A percentile compares a stretch with the other conserved stretches of the same genome.
Conservation (phyloP, 2,113 vertebrate genomes). For the Toxostoma redivivum region DNA sequence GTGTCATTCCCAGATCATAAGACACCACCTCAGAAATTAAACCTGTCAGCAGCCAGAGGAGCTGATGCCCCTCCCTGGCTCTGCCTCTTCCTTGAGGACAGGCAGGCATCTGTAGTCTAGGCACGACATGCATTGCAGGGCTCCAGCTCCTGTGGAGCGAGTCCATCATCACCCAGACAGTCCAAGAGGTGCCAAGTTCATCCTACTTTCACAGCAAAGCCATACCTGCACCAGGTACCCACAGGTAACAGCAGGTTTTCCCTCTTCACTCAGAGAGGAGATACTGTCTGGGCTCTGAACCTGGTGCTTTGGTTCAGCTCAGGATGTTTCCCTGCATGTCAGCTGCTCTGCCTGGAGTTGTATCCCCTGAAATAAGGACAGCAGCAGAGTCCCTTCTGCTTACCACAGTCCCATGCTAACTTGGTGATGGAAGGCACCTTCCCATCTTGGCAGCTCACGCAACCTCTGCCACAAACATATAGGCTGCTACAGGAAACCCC, state of each 20-base stretch:
- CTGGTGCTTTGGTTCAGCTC: not conserved
- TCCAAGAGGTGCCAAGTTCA: not conserved
- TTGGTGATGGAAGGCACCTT: not conserved
- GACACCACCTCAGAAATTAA: not conserved
- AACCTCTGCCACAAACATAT: not conserved
- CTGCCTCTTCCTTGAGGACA: not conserved
- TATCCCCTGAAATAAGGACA: not conserved
- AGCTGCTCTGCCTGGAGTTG: not conserved
- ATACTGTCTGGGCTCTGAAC: not conserved
- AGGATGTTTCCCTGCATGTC: not conserved
- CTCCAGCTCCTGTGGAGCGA: accelerated
- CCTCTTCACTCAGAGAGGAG: not conserved
- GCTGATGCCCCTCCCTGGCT: not conserved
- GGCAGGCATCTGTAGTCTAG: not conserved
- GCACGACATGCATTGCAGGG: accelerated
- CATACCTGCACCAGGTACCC: not conserved
- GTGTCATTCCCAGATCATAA: not conserved
- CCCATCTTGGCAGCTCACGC: not conserved
- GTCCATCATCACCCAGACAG: not conserved
- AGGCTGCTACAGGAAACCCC: not conserved
- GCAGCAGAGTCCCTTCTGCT: not conserved
- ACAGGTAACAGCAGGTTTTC: not conserved
- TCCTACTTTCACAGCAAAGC: not conserved
- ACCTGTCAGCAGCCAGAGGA: not conserved
- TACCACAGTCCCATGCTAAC: not conserved